Conservation (phyloP, 2,797 vertebrate species). For the Argentina silus region DNA sequence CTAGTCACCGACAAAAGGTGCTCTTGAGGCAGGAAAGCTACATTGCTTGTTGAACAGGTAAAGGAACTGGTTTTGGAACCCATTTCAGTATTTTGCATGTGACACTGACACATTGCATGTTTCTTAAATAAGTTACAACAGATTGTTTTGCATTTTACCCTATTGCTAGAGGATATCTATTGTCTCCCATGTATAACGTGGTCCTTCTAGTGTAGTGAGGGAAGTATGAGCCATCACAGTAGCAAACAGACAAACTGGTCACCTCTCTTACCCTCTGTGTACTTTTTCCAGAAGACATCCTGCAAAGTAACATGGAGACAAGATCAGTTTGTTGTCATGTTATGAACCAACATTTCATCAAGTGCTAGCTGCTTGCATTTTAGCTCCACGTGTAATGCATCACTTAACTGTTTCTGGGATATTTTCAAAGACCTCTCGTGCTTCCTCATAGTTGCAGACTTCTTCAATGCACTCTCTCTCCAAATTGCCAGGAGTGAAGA, state of each 20-base stretch:
- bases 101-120: neutral
- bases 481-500: constrained; percentile 87
- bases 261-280: constrained; percentile 73
- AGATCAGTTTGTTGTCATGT: constrained; percentile 5
- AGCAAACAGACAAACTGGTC: neutral
- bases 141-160: neutral
- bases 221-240: neutral
- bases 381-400: neutral
- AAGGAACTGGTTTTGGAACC: constrained; percentile 48
- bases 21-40: neutral
- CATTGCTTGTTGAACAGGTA: constrained; percentile 9
- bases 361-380: neutral
- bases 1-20: neutral
- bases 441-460: constrained; percentile 92
- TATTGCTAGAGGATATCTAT: neutral
- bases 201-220: neutral
- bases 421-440: constrained; percentile 91
- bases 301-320: constrained; percentile 59
- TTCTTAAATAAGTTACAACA: neutral
- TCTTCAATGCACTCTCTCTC: constrained; percentile 94
- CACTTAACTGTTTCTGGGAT: constrained; percentile 83
- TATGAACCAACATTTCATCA: neutral
- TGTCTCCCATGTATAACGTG: neutral
- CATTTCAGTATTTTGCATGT: neutral
- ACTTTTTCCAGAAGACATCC: constrained; percentile 88